phyloP scores from a whole-genome alignment of 2,113 vertebrate species.

The Brachirus orientalis region DNA sequence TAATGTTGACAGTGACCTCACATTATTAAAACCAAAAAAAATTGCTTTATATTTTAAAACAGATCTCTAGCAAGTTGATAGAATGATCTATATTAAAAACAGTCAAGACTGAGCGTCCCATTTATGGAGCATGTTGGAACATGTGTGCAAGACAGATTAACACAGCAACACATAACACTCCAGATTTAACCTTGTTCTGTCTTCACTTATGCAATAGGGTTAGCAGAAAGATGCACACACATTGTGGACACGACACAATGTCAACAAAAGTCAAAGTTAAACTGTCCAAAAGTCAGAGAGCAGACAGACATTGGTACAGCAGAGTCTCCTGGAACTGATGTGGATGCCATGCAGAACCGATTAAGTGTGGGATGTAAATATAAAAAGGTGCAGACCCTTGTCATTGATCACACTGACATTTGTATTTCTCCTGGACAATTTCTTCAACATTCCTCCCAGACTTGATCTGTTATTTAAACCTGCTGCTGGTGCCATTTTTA shows the following conservation, averaged over 20 bases:
- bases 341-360: neutral
- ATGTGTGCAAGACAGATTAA: too few species aligned
- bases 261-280: slow-evolving; percentile 30
- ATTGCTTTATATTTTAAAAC: too few species aligned
- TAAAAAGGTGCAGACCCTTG: neutral
- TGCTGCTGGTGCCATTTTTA: neutral
- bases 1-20: too few species aligned
- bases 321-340: neutral
- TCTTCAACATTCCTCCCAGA: neutral
- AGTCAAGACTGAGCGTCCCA: too few species aligned
- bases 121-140: neutral
- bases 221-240: slow-evolving; percentile 31
- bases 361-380: neutral
- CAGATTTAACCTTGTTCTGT: too few species aligned
- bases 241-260: slow-evolving; percentile 19
- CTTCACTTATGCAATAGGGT: slow-evolving; percentile 43
- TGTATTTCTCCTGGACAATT: neutral
- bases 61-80: too few species aligned
- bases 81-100: too few species aligned
- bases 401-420: neutral
- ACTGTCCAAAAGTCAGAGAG: slow-evolving; percentile 19
- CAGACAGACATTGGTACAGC: neutral
- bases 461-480: neutral
- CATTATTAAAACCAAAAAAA: too few species aligned
- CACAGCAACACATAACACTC: neutral